A percentile compares a stretch with the other conserved stretches of the same genome.
Evolutionary conservation across 1,140 invertebrate genomes (phyloP).

Genomic region (Cyclina sinensis): DNA sequence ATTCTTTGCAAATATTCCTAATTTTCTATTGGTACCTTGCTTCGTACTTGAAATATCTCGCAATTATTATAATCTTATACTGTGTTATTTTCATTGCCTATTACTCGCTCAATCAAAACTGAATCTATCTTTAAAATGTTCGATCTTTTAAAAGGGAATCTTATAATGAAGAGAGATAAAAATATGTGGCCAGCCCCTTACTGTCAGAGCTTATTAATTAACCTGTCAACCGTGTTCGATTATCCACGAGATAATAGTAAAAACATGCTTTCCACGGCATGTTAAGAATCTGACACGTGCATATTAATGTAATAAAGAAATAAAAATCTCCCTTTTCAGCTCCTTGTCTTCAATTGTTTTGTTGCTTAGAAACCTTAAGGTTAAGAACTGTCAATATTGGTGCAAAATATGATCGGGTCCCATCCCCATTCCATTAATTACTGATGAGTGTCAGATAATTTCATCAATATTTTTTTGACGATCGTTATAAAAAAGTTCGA

Average conservation of each 20-base stretch:
- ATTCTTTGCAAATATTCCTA: neutral
- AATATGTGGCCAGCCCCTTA: neutral
- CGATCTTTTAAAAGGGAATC: neutral
- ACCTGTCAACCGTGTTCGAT: conserved; percentile 1
- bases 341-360: neutral
- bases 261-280: neutral
- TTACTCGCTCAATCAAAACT: neutral
- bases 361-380: neutral
- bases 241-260: neutral
- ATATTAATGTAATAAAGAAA: neutral
- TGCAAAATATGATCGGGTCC: conserved; percentile 27
- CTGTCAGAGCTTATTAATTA: conserved; percentile 12
- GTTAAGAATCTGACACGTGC: conserved; percentile 9
- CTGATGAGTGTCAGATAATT: neutral
- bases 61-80: neutral
- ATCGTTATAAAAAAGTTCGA: too few relatives aligned
- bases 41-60: neutral
- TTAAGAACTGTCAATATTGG: neutral
- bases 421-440: neutral
- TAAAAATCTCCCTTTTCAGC: neutral
- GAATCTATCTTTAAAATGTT: neutral
- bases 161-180: neutral
- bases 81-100: neutral
- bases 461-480: too few relatives aligned
- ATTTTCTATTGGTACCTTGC: neutral